Percentiles rank a stretch among this genome's conserved stretches.
Conservation (phyloP, 2,888 invertebrate species). For the Phaedon cochleariae region DNA sequence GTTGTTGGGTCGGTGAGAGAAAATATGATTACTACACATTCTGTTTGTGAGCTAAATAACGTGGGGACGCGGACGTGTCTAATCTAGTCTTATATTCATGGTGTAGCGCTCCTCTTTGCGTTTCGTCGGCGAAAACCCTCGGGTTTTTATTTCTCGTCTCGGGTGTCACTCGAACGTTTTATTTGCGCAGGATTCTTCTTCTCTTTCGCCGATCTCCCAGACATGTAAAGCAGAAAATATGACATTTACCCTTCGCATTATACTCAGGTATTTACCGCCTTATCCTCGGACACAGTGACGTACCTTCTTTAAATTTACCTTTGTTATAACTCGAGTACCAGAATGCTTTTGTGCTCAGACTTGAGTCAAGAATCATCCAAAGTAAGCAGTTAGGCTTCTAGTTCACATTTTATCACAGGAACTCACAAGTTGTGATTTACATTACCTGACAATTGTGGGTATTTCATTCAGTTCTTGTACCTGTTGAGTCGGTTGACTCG, state of each 20-base stretch:
- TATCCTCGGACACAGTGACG: constrained; percentile 8
- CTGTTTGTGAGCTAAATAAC: constrained; percentile 12
- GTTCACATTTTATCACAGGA: too few species aligned
- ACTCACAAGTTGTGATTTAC: too few species aligned
- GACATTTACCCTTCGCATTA: constrained; percentile 48
- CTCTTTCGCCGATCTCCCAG: constrained; percentile 32
- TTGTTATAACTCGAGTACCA: too few species aligned
- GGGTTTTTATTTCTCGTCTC: constrained; percentile 41
- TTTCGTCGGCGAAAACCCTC: constrained; percentile 34
- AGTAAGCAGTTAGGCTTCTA: too few species aligned
- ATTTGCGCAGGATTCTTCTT: constrained; percentile 44
- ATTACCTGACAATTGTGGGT: too few species aligned
- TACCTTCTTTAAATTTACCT: too few species aligned
- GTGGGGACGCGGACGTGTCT: constrained; percentile 13
- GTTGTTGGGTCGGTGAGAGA: constrained; percentile 4
- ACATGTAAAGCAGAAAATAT: constrained; percentile 50
- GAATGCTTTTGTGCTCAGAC: too few species aligned
- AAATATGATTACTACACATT: constrained; percentile 19
- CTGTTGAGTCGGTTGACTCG: too few species aligned
- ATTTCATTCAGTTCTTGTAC: too few species aligned
- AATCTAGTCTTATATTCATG: constrained; percentile 43
- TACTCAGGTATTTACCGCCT: constrained; percentile 29
- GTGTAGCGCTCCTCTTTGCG: constrained; percentile 27
- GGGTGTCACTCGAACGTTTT: constrained; percentile 39
- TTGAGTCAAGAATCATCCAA: too few species aligned